phyloP scores from a whole-genome alignment of 1,140 invertebrate species.

The Heterodera carotae region DNA sequence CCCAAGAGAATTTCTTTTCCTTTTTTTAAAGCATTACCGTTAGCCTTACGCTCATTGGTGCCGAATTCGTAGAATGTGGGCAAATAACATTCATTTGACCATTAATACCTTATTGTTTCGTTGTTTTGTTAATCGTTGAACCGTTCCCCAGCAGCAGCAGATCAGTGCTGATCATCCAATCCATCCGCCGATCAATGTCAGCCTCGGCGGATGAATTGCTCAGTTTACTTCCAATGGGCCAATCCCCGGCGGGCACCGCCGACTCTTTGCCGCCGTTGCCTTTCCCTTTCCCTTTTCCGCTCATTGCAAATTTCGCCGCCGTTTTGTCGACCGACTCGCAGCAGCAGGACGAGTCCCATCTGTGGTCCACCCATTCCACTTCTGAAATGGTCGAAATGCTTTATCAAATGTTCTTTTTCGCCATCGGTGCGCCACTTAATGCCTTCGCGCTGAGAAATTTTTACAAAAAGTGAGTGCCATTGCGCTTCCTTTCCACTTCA shows the following conservation, averaged over 20 bases:
- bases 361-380: constrained; percentile 28
- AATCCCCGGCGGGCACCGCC: neutral
- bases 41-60: too few species aligned
- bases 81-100: too few species aligned
- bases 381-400: constrained; percentile 57
- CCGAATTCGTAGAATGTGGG: too few species aligned
- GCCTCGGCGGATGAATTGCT: neutral
- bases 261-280: neutral
- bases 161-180: neutral
- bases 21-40: neutral
- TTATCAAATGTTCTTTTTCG: constrained; percentile 57
- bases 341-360: constrained; percentile 24
- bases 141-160: neutral
- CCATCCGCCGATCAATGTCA: neutral
- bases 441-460: constrained; percentile 46
- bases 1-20: neutral
- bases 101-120: too few species aligned
- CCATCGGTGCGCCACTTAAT: constrained; percentile 56
- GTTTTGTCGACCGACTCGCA: neutral
- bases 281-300: neutral
- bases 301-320: neutral
- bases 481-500: constrained; percentile 30
- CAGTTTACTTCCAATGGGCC: neutral
- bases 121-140: neutral
- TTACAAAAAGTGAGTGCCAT: constrained; percentile 29